Conservation (phyloP, 2,888 invertebrate species). For the Yponomeuta plumbellus region DNA sequence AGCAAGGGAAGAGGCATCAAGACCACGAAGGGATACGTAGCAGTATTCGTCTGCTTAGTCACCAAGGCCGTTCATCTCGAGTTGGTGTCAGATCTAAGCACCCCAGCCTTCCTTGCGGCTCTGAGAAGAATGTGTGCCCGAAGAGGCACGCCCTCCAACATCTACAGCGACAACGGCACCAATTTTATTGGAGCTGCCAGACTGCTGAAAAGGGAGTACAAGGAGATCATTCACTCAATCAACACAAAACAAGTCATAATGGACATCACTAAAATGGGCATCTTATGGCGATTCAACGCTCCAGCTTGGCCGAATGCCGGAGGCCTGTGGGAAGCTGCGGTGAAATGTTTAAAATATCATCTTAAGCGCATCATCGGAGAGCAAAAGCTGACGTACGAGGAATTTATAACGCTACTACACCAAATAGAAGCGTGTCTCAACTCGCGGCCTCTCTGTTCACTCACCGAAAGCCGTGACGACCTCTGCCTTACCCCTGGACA, state of each 20-base stretch:
- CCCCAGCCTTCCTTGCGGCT: not conserved
- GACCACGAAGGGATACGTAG: no score
- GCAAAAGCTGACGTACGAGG: not conserved
- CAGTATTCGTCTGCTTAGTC: no score
- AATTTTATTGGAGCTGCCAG: no score
- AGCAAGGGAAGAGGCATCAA: no score
- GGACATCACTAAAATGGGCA: not conserved
- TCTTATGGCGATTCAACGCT: not conserved
- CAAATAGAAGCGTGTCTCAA: no score
- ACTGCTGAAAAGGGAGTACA: no score
- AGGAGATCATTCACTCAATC: no score
- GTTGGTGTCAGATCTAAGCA: conserved; percentile 6
- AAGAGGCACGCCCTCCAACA: not conserved
- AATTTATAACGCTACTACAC: not conserved
- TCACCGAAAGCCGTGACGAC: no score
- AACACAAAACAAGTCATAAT: no score
- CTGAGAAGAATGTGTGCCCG: not conserved
- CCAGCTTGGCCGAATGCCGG: not conserved
- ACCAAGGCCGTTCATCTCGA: conserved; percentile 2
- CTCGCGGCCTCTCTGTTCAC: no score
- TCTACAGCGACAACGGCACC: not conserved
- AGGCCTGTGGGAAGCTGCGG: not conserved
- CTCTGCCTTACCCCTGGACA: no score
- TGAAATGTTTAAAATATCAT: not conserved
- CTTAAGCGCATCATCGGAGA: not conserved